phyloP scores from a whole-genome alignment of 2,797 vertebrate genomes.

The Choloepus didactylus region DNA sequence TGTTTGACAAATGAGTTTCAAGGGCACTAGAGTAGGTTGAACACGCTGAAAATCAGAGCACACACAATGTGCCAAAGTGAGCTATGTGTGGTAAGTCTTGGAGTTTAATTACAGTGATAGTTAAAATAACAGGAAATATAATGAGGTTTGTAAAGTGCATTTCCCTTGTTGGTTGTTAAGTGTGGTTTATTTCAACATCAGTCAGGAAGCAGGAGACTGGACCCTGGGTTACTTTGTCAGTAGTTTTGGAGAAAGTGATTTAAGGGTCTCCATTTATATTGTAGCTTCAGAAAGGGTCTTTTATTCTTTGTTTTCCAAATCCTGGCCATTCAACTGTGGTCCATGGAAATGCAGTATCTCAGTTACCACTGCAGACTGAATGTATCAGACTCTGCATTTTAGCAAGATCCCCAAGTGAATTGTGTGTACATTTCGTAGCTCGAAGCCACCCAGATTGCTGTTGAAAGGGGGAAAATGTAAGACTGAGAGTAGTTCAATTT shows the following conservation, averaged over 20 bases:
- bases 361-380: not conserved
- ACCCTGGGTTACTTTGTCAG: not conserved
- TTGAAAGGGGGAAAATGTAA: not conserved
- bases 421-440: accelerated
- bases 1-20: conserved; percentile 78
- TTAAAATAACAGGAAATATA: conserved; percentile 76
- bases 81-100: conserved; percentile 75
- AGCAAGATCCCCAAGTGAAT: not conserved
- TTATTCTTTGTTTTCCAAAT: not conserved
- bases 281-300: not conserved
- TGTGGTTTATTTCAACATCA: conserved; percentile 19
- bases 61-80: conserved; percentile 31
- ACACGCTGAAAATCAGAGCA: conserved; percentile 78
- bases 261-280: not conserved
- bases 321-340: not conserved
- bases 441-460: no score
- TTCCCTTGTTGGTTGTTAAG: not conserved
- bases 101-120: conserved; percentile 78
- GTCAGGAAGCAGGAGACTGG: not conserved
- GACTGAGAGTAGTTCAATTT: not conserved
- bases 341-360: not conserved
- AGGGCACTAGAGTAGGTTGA: conserved; percentile 61
- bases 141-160: conserved; percentile 58
- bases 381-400: not conserved
- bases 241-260: not conserved